These are phyloP conservation scores for Sebastes melanostomus DNA, from an alignment of 2,797 vertebrate species.

Conservation along the genomic window DNA sequence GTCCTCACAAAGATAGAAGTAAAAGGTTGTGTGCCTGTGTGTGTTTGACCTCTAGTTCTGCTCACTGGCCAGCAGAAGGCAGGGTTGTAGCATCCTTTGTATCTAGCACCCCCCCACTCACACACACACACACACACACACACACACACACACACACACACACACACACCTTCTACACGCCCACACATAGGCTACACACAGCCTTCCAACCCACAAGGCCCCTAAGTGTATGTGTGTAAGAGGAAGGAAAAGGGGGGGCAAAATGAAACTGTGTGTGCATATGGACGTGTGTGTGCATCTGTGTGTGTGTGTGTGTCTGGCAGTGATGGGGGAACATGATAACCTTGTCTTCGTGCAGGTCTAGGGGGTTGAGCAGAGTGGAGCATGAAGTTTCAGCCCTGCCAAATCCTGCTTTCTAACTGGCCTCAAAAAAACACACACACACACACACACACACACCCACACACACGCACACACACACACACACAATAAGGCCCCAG, in stretches of 20 bases:
- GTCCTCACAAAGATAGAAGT: too few species aligned
- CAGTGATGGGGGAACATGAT: conserved; percentile 88
- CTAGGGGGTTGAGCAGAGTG: conserved; percentile 86
- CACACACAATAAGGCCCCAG: conserved; percentile 87
- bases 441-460: conserved; percentile 30
- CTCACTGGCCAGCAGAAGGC: conserved; percentile 78
- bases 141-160: background rate
- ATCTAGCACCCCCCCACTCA: background rate
- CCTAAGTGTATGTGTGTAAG: conserved; percentile 2
- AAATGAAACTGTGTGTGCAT: conserved; percentile 10
- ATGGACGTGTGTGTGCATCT: conserved; percentile 9
- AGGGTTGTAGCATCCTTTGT: conserved; percentile 65
- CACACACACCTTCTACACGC: background rate
- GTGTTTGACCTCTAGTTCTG: conserved; percentile 53
- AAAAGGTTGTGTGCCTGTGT: background rate
- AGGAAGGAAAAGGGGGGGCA: background rate
- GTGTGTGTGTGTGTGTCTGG: conserved; percentile 74
- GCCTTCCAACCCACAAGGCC: background rate
- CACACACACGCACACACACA: background rate
- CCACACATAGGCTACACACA: background rate
- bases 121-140: too few species aligned
- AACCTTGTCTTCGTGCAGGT: conserved; percentile 86
- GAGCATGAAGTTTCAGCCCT: conserved; percentile 82
- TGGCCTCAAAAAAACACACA: conserved; percentile 78
- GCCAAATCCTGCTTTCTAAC: conserved; percentile 90